phyloP scores from a whole-genome alignment of 2,113 vertebrate species.

The Epinephelus lanceolatus region DNA sequence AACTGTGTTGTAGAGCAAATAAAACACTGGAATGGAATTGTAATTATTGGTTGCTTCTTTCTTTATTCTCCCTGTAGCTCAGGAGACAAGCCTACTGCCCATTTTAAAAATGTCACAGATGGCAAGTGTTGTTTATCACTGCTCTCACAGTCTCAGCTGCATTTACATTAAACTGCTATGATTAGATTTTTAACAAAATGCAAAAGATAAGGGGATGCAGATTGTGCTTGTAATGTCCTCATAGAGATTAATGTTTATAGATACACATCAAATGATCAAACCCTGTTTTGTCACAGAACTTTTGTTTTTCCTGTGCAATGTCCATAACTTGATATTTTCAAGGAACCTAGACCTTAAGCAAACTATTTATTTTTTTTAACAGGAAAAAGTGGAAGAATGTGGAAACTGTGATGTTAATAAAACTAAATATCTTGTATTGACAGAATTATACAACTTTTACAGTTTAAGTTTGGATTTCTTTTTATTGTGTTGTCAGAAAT shows the following conservation, averaged over 20 bases:
- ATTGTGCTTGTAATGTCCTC: not conserved
- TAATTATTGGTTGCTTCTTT: conserved; percentile 31
- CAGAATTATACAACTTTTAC: not conserved
- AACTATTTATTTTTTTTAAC: not conserved
- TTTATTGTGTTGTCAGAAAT: not conserved
- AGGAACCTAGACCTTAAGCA: not conserved
- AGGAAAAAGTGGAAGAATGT: not conserved
- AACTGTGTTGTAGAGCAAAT: conserved; percentile 64
- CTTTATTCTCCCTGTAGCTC: not conserved
- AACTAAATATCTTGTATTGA: not conserved
- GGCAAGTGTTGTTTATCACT: not conserved
- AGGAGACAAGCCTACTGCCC: not conserved
- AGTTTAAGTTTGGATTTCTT: not conserved
- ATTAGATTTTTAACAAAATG: not conserved
- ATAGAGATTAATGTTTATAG: not conserved
- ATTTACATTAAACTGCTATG: not conserved
- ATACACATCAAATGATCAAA: not conserved
- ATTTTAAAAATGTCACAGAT: conserved; percentile 4
- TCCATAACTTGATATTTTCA: not conserved
- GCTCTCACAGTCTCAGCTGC: not conserved
- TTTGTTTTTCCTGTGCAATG: not conserved
- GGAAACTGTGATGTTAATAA: not conserved
- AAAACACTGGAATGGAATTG: conserved; percentile 58
- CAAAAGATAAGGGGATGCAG: not conserved
- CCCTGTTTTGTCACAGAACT: too few relatives aligned